phyloP scores from a whole-genome alignment of 1,140 invertebrate species.

The Megalopta genalis region DNA sequence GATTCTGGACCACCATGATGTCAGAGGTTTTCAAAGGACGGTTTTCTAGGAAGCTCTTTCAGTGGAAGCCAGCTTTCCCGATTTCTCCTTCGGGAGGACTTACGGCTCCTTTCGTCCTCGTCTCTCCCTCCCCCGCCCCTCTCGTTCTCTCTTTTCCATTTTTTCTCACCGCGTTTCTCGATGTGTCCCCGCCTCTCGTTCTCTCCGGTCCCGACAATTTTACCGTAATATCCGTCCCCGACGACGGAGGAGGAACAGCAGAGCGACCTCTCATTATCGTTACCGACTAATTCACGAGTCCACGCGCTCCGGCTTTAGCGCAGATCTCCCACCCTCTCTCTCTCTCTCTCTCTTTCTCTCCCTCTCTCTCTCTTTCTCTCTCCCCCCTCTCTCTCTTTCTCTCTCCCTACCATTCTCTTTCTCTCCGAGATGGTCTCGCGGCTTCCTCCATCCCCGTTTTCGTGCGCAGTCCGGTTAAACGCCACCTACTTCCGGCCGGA shows the following conservation, averaged over 20 bases:
- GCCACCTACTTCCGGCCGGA: constrained; percentile 66
- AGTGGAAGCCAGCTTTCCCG: constrained; percentile 26
- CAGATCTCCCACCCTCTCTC: not conserved
- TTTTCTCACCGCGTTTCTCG: constrained; percentile 1
- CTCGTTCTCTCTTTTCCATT: not conserved
- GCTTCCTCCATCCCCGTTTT: constrained; percentile 56
- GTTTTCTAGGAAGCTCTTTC: constrained; percentile 48
- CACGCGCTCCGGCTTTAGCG: constrained; percentile 30
- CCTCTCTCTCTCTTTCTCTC: not conserved
- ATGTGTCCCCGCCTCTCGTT: not conserved
- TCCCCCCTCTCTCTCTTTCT: too few relatives aligned
- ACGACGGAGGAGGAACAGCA: constrained; percentile 2
- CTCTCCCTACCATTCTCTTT: too few relatives aligned
- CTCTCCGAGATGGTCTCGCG: constrained; percentile 6
- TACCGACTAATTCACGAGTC: constrained; percentile 60
- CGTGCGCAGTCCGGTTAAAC: constrained; percentile 39
- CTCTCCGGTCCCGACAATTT: not conserved
- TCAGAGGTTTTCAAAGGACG: constrained; percentile 39
- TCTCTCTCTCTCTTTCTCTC: too few relatives aligned
- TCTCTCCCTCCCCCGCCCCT: not conserved
- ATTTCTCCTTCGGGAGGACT: constrained; percentile 29
- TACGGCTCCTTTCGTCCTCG: constrained; percentile 27
- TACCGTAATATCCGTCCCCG: constrained; percentile 9
- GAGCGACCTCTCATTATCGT: constrained; percentile 54
- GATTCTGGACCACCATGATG: constrained; percentile 47